Evolutionary conservation across 2,888 invertebrate genomes (phyloP).

Genomic region (Adelphocoris suturalis): DNA sequence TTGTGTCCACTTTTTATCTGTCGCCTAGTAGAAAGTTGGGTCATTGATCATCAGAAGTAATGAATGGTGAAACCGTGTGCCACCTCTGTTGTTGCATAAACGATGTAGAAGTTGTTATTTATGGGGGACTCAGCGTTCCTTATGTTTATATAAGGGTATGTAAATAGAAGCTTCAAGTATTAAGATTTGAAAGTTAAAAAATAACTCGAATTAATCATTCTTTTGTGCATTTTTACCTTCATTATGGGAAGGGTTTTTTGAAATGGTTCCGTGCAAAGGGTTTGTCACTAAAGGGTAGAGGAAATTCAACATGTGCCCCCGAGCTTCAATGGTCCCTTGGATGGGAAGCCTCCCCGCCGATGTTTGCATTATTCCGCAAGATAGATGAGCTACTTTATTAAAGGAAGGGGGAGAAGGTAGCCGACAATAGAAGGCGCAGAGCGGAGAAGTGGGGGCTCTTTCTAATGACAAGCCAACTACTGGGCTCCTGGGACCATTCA

Average conservation of each 20-base stretch:
- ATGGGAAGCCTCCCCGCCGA: conserved; percentile 16
- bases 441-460: not conserved
- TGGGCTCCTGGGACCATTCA: conserved; percentile 62
- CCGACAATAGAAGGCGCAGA: conserved; percentile 28
- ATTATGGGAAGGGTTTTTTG: not conserved
- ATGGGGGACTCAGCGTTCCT: not conserved
- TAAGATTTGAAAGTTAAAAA: conserved; percentile 46
- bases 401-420: conserved; percentile 41
- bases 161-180: conserved; percentile 11
- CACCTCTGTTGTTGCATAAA: conserved; percentile 2
- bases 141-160: not conserved
- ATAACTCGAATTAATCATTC: conserved; percentile 60
- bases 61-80: not conserved
- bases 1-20: not conserved
- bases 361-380: conserved; percentile 70
- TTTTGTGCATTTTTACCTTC: conserved; percentile 56
- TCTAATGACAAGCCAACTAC: conserved; percentile 67
- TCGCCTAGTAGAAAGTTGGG: not conserved
- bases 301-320: conserved; percentile 69
- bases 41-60: not conserved
- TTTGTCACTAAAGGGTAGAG: not conserved
- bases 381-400: conserved; percentile 71
- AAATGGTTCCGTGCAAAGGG: not conserved
- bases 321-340: conserved; percentile 37
- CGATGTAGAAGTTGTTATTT: not conserved